Base-by-base conservation (phyloP, 2,113 vertebrate genomes). In the Tachysurus fulvidraco region DNA sequence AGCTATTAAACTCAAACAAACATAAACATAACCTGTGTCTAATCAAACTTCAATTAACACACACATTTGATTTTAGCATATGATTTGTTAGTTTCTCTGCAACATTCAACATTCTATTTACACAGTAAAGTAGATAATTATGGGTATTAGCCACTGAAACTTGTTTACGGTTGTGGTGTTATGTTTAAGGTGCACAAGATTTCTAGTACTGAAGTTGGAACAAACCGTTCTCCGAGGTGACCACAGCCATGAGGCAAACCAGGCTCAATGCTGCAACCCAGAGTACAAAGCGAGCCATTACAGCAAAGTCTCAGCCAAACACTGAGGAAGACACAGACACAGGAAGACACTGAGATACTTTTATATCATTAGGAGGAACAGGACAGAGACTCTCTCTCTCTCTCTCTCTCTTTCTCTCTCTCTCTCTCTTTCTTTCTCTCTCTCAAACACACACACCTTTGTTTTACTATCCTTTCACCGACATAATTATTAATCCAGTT, bases 181-280 rank as follows among this genome's bases (percentile, higher is more conserved):
- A 2, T 77, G 13, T 54, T 52, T 77, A 54, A 25, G 1, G 25
- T 52, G 46, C 5, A 52, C 44, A 76, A n/a, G 23, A 52, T 25
- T 74, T 71, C 36, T 11, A 21, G 69, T 44, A 17, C 10, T 44
- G 0, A 44, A 73, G 19, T 73, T 21, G 30, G 19, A 44, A 73
- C 59, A 64, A 82, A 82, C 80, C 59, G 11, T 3, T n/a, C 0
- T 81, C 4, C 0, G 41, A 50, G 23, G 41, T 82, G 60, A 82
- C 59, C 59, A 50, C 25, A 28, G 25, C 7, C 2, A 50, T 16
- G 8, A 82, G 44, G 25, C 59, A 82, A 65, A 28, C 80, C 80
- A 82, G 60, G 41, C 59, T 21, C 81, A 82, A 82, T 5, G 60
- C 81, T 82, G 81, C 81, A 62, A 82, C 81, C 81, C 44, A 65